phyloP scores from a whole-genome alignment of 2,113 vertebrate genomes.

The Grantiella picta region DNA sequence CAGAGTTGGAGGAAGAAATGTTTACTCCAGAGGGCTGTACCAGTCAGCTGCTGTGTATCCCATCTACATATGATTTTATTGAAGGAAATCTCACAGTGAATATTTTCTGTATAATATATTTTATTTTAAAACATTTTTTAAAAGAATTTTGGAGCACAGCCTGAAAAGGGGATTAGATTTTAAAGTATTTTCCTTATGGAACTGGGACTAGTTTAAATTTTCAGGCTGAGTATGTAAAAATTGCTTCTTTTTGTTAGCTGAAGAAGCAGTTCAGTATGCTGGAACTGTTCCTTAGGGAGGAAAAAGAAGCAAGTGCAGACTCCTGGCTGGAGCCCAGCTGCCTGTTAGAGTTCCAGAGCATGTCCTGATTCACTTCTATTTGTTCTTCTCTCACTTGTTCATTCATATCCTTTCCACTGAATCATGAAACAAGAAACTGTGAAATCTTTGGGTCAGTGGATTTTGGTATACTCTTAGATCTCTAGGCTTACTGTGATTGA shows the following conservation, averaged over 20 bases:
- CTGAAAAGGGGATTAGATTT: constrained; percentile 43
- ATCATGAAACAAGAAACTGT: constrained; percentile 44
- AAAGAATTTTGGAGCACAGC: background rate
- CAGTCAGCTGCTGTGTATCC: background rate
- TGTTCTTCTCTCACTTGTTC: constrained; percentile 47
- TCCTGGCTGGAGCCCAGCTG: constrained; percentile 44
- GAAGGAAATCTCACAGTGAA: background rate
- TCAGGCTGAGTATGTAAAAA: constrained; percentile 55
- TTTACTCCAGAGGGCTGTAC: background rate
- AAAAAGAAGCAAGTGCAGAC: constrained; percentile 43
- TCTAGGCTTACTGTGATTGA: background rate
- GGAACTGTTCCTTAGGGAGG: constrained; percentile 28
- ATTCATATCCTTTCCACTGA: constrained; percentile 54
- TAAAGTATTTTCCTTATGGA: constrained; percentile 13
- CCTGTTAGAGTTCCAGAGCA: constrained; percentile 50
- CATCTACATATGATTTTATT: background rate
- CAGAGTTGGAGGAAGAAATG: background rate
- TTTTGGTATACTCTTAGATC: background rate
- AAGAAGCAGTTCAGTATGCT: constrained; percentile 69
- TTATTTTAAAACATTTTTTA: background rate
- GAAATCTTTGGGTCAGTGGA: constrained; percentile 31
- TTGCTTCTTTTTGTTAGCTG: constrained; percentile 56
- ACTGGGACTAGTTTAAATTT: constrained; percentile 47
- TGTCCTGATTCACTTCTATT: constrained; percentile 52
- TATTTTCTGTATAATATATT: background rate